These are phyloP conservation scores for Madoqua kirkii DNA, from an alignment of 2,113 vertebrate species.

Conservation along the genomic window DNA sequence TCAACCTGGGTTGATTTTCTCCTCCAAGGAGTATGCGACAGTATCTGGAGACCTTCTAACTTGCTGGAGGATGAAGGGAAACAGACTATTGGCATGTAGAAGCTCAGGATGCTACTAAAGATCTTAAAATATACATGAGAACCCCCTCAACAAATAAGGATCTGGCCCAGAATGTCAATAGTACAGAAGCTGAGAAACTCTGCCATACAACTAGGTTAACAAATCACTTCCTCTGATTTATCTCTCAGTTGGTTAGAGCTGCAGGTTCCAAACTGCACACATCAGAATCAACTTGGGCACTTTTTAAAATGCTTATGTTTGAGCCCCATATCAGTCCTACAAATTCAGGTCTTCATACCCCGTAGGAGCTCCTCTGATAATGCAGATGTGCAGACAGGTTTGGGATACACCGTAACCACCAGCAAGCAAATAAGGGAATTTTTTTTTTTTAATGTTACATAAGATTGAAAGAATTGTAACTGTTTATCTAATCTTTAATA, in stretches of 20 bases:
- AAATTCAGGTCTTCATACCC: background rate
- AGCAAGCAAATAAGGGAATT: background rate
- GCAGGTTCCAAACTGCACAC: background rate
- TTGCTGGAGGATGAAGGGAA: background rate
- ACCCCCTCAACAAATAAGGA: background rate
- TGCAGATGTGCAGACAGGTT: background rate
- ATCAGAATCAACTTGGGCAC: background rate
- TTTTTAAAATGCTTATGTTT: background rate
- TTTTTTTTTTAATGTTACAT: background rate
- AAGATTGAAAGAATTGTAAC: background rate
- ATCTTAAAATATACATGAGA: background rate
- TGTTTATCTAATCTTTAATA: constrained; percentile 11
- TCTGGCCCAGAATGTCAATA: background rate
- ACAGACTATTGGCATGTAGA: background rate
- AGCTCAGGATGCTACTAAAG: background rate
- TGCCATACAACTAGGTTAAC: background rate
- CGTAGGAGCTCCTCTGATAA: background rate
- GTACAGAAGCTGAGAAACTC: background rate
- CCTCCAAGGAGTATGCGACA: background rate
- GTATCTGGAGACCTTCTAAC: background rate
- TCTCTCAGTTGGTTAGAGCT: background rate
- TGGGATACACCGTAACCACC: background rate
- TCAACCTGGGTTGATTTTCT: background rate
- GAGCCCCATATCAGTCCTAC: background rate
- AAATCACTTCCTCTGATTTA: background rate